A percentile compares a stretch with the other conserved stretches of the same genome.
Conservation (phyloP, 2,797 vertebrate species). For the Crocidura indochinensis region DNA sequence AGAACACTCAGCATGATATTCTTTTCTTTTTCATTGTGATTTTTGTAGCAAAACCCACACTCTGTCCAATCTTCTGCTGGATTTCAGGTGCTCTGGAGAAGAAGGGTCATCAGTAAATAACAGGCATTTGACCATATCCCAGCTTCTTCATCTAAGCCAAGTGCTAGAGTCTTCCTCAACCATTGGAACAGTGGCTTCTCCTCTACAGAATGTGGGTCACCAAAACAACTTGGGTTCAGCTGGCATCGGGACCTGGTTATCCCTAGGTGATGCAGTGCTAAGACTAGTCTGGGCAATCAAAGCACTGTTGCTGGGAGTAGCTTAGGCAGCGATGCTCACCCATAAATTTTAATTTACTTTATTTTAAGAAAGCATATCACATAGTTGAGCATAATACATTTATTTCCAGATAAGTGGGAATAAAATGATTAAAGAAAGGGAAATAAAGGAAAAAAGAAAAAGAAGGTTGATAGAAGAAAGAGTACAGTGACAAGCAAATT, state of each 20-base stretch:
- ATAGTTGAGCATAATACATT: too few species aligned
- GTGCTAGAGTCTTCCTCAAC: neutral
- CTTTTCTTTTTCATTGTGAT: conserved; percentile 13
- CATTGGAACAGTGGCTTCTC: neutral
- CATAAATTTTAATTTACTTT: too few species aligned
- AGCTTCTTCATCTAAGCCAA: conserved; percentile 33
- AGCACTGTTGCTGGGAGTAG: conserved; percentile 41
- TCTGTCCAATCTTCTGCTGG: conserved; percentile 61
- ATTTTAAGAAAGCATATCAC: too few species aligned
- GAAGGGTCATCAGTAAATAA: neutral
- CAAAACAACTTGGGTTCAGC: neutral
- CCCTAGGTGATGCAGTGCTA: neutral
- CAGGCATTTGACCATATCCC: conserved; percentile 32
- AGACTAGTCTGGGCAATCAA: conserved; percentile 20
- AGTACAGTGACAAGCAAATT: too few species aligned
- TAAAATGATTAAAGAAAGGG: too few species aligned
- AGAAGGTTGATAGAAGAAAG: too few species aligned
- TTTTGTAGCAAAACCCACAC: conserved; percentile 47
- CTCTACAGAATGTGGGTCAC: fast-evolving
- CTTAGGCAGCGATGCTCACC: conserved; percentile 49
- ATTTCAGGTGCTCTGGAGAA: conserved; percentile 64
- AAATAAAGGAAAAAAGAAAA: too few species aligned
- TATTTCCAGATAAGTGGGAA: too few species aligned
- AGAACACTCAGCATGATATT: conserved; percentile 40
- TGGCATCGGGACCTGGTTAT: too few species aligned